Evolutionary conservation across 2,888 invertebrate genomes (phyloP), one percentile per base, ranked within the genome.

Genomic region (Bembecia ichneumoniformis): DNA sequence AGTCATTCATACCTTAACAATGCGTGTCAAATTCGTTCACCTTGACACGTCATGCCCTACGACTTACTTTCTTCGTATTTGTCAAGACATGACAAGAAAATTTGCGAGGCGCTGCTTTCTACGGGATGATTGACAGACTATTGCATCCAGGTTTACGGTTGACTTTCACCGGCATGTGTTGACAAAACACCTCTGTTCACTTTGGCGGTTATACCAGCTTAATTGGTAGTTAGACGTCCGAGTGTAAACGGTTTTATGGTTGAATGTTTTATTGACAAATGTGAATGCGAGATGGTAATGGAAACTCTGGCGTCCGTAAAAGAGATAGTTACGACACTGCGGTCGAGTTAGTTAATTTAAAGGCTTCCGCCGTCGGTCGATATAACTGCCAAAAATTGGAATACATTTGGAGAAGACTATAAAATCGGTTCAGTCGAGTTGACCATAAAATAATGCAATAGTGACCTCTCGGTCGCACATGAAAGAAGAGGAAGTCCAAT

Each of bases 1-100:
- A n/a, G n/a, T 13, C 14, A 40, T n/a, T 40, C 14, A 40, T 40
- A 40, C 40, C 40, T 40, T 40, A 40, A 40, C 14, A 40, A 40
- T 40, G 40, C 40, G 40, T 40, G 40, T 40, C 40, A 13, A 13
- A 40, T 40, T 40, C 40, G 40, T 14, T 40, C 40, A 40, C 40
- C 40, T 40, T 40, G 40, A 11, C 40, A 40, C 40, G 14, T 40
- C 40, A 14, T 40, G 40, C 40, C 40, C 40, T 40, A 49, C 48
- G 35, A 34, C 43, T 36, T 47, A 55, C 71, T 71, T 66, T 71
- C 71, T 63, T 70, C 63, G 53, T 61, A 64, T 64, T 68, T 64
- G 62, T 68, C 69, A 67, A 61, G 63, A 66, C 68, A 65, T 69
- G 72, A 71, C 71, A 69, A 63, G 64, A 62, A 70, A 71, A 71